Evolutionary conservation across 2,113 vertebrate genomes (phyloP).

Genomic region (Albula glossodonta): DNA sequence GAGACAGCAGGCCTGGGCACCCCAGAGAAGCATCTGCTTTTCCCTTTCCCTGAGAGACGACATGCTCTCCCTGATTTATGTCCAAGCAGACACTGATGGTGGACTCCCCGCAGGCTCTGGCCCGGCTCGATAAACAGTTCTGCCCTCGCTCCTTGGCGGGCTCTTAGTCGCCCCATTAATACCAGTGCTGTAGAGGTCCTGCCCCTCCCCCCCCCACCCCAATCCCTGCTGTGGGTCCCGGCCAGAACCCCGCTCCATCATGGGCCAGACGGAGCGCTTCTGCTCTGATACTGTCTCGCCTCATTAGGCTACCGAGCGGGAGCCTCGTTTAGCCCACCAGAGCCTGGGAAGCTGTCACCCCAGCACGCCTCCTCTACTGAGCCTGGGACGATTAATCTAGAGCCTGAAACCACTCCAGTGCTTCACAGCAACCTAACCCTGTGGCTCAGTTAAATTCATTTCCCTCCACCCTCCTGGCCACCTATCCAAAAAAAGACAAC

Average conservation of each 20-base stretch:
- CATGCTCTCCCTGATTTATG: neutral
- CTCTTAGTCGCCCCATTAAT: constrained; percentile 3
- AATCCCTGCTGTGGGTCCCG: neutral
- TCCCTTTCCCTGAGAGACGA: neutral
- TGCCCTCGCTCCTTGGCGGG: neutral
- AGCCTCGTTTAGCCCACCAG: neutral
- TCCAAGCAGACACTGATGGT: neutral
- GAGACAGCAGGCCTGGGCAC: neutral
- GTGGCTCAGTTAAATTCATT: neutral
- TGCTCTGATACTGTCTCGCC: neutral
- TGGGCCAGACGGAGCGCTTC: neutral
- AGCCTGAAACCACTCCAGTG: neutral
- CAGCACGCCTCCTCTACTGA: neutral
- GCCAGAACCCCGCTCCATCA: neutral
- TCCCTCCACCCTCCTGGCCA: neutral
- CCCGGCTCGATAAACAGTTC: neutral
- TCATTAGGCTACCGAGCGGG: neutral
- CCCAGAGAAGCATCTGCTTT: neutral
- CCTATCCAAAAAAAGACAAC: neutral
- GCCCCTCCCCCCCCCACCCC: neutral
- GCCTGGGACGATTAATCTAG: neutral
- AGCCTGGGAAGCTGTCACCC: neutral
- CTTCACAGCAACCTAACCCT: neutral
- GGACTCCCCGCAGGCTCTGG: neutral
- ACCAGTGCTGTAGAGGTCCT: neutral